Evolutionary conservation across 2,888 invertebrate genomes (phyloP).

Genomic region (Dryomyza anilis): DNA sequence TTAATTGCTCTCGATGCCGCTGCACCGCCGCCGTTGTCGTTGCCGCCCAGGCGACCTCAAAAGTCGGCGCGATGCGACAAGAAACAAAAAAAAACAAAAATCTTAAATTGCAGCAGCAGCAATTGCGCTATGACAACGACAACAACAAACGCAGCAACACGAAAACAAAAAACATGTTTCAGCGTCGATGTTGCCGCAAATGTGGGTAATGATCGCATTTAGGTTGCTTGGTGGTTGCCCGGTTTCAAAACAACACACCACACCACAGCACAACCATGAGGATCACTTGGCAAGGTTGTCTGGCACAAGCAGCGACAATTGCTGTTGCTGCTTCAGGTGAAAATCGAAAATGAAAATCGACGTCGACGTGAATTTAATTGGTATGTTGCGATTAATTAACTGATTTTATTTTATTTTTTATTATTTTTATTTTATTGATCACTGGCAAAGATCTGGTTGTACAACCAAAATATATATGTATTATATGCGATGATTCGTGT

Average conservation of each 20-base stretch:
- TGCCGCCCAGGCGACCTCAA: background rate
- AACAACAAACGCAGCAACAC: too few species aligned
- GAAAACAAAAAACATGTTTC: slow-evolving; percentile 5
- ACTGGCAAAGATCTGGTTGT: too few species aligned
- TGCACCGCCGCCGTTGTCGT: background rate
- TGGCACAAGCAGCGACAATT: background rate
- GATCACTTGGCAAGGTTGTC: slow-evolving; percentile 17
- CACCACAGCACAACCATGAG: too few species aligned
- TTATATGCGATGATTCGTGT: too few species aligned
- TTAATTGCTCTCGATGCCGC: background rate
- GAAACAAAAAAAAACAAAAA: too few species aligned
- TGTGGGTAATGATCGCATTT: slow-evolving; percentile 8
- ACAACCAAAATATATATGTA: too few species aligned
- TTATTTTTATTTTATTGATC: too few species aligned
- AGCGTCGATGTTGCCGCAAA: background rate
- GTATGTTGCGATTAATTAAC: background rate
- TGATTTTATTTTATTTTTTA: too few species aligned
- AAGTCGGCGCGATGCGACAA: background rate
- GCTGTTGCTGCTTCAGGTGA: slow-evolving; percentile 1
- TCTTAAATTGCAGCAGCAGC: too few species aligned
- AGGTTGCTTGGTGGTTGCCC: background rate
- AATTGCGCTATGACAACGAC: too few species aligned
- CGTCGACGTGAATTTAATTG: background rate
- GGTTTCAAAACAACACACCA: background rate
- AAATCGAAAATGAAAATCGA: background rate